Conservation (phyloP, 2,888 invertebrate genomes). For the Pollenia amentaria region DNA sequence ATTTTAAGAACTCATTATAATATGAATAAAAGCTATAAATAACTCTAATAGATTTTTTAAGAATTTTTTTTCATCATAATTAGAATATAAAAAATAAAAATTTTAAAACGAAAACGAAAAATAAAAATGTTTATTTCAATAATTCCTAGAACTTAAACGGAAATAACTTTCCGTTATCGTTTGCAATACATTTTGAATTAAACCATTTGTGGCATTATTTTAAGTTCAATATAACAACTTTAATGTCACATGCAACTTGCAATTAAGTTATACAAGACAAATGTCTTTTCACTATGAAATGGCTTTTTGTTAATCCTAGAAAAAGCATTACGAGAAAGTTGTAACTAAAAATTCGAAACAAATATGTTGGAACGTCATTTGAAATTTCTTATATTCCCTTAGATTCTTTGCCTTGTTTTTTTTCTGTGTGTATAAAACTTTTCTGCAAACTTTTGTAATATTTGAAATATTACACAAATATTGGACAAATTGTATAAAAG, state of each 20-base stretch:
- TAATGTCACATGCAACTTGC: slow-evolving; percentile 35
- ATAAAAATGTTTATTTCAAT: slow-evolving; percentile 15
- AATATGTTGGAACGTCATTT: too few species aligned
- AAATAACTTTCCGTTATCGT: slow-evolving; percentile 18
- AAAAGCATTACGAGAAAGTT: neutral
- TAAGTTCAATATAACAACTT: slow-evolving; percentile 20
- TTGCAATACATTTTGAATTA: slow-evolving; percentile 10
- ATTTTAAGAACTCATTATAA: neutral
- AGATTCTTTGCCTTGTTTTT: neutral
- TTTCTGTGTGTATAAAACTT: neutral
- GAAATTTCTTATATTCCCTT: too few species aligned
- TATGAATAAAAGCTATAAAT: neutral
- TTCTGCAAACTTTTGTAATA: slow-evolving; percentile 4
- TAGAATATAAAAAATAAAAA: neutral
- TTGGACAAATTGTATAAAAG: slow-evolving; percentile 29
- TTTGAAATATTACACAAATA: slow-evolving; percentile 7
- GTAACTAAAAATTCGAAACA: neutral
- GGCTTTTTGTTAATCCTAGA: slow-evolving; percentile 1
- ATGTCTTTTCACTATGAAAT: slow-evolving; percentile 28
- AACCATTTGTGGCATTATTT: slow-evolving; percentile 12
- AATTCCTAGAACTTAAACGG: slow-evolving; percentile 27
- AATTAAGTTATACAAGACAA: slow-evolving; percentile 11
- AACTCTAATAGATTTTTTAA: neutral
- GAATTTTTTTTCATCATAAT: slow-evolving; percentile 1
- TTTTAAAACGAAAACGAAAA: neutral